Evolutionary conservation across 2,888 invertebrate species (phyloP).

Genomic region (Macrostomum cliftonense): DNA sequence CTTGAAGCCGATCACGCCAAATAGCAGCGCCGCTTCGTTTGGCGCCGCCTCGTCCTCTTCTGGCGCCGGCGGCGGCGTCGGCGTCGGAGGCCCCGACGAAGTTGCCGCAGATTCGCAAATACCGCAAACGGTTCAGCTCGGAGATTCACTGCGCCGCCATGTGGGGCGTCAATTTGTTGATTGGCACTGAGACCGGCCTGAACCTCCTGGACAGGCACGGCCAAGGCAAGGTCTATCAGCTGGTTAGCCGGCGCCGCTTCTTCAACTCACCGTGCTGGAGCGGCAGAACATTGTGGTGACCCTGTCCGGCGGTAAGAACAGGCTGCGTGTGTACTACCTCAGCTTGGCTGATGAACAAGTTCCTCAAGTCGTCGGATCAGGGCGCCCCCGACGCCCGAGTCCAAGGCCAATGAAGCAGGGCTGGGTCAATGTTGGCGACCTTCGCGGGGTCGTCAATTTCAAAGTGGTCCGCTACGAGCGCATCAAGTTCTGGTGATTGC

Average conservation of each 20-base stretch:
- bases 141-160: constrained; percentile 96
- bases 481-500: constrained; percentile 98
- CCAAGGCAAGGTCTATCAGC: constrained; percentile 95
- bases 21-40: too few relatives aligned
- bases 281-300: constrained; percentile 99
- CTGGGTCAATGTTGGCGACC: constrained; percentile 12
- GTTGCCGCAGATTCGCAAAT: constrained; percentile 92
- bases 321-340: constrained; percentile 92
- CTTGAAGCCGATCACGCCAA: too few relatives aligned
- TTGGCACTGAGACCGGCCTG: constrained; percentile 93
- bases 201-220: constrained; percentile 95
- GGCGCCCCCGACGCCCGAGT: too few relatives aligned
- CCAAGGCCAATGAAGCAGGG: constrained; percentile 9
- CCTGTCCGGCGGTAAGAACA: constrained; percentile 93
- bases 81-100: neutral
- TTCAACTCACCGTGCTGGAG: constrained; percentile 99
- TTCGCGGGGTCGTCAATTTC: constrained; percentile 11
- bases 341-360: constrained; percentile 98
- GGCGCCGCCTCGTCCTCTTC: too few relatives aligned
- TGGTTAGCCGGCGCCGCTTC: constrained; percentile 92
- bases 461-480: constrained; percentile 71
- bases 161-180: constrained; percentile 96
- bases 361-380: constrained; percentile 53
- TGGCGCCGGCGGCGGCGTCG: too few relatives aligned
- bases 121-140: constrained; percentile 96